Evolutionary conservation across 2,888 invertebrate species (phyloP).

Genomic region (Sesia bembeciformis): DNA sequence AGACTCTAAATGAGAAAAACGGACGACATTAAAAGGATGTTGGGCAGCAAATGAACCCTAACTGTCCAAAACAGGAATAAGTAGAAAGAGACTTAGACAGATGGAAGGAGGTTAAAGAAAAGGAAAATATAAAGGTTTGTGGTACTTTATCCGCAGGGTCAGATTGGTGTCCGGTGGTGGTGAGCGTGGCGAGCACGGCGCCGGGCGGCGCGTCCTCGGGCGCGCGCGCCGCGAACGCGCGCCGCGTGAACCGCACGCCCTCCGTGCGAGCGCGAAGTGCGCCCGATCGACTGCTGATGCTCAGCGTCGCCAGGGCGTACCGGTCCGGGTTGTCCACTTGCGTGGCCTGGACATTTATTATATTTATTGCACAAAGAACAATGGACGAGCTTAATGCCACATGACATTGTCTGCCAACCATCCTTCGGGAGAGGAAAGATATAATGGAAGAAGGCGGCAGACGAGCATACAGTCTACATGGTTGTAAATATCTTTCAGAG

Average conservation of each 20-base stretch:
- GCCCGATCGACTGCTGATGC: constrained; percentile 48
- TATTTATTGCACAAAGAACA: too few species aligned
- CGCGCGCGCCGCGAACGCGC: constrained; percentile 80
- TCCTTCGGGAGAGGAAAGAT: too few species aligned
- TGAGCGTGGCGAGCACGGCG: constrained; percentile 80
- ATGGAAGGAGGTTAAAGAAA: too few species aligned
- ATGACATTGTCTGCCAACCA: too few species aligned
- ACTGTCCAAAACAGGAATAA: too few species aligned
- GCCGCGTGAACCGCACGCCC: constrained; percentile 81
- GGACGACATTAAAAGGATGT: too few species aligned
- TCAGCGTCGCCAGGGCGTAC: constrained; percentile 88
- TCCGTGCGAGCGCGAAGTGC: constrained; percentile 63
- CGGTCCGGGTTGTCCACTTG: constrained; percentile 91
- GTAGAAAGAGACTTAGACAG: too few species aligned
- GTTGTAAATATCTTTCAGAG: too few species aligned
- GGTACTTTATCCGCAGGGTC: constrained; percentile 9
- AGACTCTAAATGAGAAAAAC: too few species aligned
- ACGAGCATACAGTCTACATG: not conserved
- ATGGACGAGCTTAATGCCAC: too few species aligned
- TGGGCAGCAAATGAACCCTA: too few species aligned
- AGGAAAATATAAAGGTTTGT: not conserved
- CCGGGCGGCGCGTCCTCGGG: constrained; percentile 86
- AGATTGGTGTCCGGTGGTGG: constrained; percentile 70
- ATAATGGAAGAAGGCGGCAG: too few species aligned
- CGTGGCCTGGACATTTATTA: constrained; percentile 71